These are phyloP conservation scores for Habroteleia sp. DNA, from an alignment of 2,888 invertebrate species.

Conservation along the genomic window DNA sequence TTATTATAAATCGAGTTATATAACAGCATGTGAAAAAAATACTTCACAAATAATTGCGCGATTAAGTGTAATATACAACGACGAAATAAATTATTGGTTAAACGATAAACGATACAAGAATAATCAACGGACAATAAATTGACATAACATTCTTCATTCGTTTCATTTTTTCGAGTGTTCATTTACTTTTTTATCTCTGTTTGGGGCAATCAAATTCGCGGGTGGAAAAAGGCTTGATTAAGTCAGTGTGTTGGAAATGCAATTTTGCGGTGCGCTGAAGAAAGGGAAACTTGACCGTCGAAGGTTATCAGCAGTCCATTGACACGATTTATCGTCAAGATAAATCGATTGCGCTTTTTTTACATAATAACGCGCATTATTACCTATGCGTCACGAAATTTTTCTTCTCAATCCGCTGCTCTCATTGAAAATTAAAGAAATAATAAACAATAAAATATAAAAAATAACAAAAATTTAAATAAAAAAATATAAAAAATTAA, in stretches of 20 bases:
- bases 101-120: constrained; percentile 28
- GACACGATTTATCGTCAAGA: constrained; percentile 52
- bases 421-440: constrained; percentile 21
- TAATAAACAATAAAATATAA: constrained; percentile 8
- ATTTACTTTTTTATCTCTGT: constrained; percentile 17
- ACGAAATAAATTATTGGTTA: constrained; percentile 56
- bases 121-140: constrained; percentile 14
- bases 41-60: constrained; percentile 51
- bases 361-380: constrained; percentile 33
- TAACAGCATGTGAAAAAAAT: constrained; percentile 46
- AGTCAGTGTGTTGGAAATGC: constrained; percentile 49
- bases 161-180: constrained; percentile 11
- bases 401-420: constrained; percentile 29
- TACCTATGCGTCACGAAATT: constrained; percentile 43
- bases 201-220: background rate
- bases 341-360: constrained; percentile 26
- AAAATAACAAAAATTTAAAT: constrained; percentile 3
- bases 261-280: constrained; percentile 40
- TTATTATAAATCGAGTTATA: constrained; percentile 51
- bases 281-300: constrained; percentile 49
- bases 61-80: constrained; percentile 49
- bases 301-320: constrained; percentile 56
- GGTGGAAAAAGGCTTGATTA: constrained; percentile 53
- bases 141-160: constrained; percentile 1
- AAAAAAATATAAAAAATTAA: constrained; percentile 11